These are phyloP conservation scores for Centropristis striata DNA, from an alignment of 2,113 vertebrate species.

Conservation along the genomic window DNA sequence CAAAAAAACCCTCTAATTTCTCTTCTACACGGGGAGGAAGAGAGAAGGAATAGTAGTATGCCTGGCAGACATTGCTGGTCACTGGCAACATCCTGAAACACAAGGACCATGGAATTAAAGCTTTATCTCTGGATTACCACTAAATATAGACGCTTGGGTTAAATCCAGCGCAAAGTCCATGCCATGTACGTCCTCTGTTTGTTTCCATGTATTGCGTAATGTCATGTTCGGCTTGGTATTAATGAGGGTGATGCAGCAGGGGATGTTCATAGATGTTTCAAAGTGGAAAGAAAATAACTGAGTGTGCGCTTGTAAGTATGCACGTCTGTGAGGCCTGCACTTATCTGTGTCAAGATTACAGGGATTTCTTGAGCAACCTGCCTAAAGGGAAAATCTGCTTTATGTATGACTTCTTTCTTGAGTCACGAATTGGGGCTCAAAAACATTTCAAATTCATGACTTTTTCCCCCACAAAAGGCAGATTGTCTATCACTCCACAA, in stretches of 20 bases:
- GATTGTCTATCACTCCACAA: neutral
- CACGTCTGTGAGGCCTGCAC: conserved; percentile 14
- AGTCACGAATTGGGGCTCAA: neutral
- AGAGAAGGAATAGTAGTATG: conserved; percentile 7
- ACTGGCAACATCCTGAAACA: conserved; percentile 69
- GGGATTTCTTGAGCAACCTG: neutral
- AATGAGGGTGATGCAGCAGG: conserved; percentile 52
- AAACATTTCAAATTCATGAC: neutral
- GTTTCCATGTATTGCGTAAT: conserved; percentile 76
- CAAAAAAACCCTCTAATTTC: conserved; percentile 5
- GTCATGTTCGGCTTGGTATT: conserved; percentile 45
- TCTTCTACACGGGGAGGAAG: neutral
- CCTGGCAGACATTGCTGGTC: conserved; percentile 45
- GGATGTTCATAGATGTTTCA: conserved; percentile 14
- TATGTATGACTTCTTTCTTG: neutral
- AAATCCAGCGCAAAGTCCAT: conserved; percentile 81
- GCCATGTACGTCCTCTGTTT: conserved; percentile 71
- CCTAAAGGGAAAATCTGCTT: neutral
- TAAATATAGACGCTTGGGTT: conserved; percentile 85
- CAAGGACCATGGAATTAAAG: conserved; percentile 79
- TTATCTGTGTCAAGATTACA: conserved; percentile 28
- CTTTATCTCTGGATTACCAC: conserved; percentile 85
- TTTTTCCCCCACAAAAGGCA: neutral
- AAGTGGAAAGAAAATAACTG: conserved; percentile 17
- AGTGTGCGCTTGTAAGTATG: neutral